Conservation (phyloP, 1,140 invertebrate genomes). For the Sarcophaga peregrina region DNA sequence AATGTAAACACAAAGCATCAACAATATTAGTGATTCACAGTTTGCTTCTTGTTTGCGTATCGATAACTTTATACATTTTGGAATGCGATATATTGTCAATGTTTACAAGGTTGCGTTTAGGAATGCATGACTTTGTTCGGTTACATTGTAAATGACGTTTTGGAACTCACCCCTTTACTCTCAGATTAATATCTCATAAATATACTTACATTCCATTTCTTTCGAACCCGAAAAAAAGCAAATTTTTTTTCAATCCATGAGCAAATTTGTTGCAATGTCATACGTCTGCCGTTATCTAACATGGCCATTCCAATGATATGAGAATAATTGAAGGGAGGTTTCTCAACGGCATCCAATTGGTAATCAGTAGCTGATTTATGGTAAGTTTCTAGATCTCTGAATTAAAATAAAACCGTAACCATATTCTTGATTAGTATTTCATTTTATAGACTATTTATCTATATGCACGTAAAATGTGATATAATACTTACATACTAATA, state of each 20-base stretch:
- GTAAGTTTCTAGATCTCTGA: constrained; percentile 56
- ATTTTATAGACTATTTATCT: not conserved
- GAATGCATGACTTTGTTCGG: not conserved
- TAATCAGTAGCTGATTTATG: constrained; percentile 55
- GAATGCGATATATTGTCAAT: not conserved
- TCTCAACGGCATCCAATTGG: constrained; percentile 55
- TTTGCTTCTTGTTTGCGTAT: not conserved
- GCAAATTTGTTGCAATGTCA: constrained; percentile 64
- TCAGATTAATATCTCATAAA: too few species aligned
- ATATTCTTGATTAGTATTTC: not conserved
- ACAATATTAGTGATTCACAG: not conserved
- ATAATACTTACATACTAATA: not conserved
- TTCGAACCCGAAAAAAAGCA: constrained; percentile 60
- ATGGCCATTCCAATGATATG: constrained; percentile 66
- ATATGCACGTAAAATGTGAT: not conserved
- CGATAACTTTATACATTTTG: not conserved
- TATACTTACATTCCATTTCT: constrained; percentile 65
- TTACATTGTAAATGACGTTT: not conserved
- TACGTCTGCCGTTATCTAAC: constrained; percentile 57
- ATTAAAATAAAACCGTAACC: not conserved
- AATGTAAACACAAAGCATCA: not conserved
- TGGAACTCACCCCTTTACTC: too few species aligned
- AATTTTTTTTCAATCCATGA: constrained; percentile 64
- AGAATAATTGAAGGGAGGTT: constrained; percentile 65
- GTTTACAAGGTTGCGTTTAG: too few species aligned